phyloP scores from a whole-genome alignment of 2,888 invertebrate genomes.

The Mantis religiosa region DNA sequence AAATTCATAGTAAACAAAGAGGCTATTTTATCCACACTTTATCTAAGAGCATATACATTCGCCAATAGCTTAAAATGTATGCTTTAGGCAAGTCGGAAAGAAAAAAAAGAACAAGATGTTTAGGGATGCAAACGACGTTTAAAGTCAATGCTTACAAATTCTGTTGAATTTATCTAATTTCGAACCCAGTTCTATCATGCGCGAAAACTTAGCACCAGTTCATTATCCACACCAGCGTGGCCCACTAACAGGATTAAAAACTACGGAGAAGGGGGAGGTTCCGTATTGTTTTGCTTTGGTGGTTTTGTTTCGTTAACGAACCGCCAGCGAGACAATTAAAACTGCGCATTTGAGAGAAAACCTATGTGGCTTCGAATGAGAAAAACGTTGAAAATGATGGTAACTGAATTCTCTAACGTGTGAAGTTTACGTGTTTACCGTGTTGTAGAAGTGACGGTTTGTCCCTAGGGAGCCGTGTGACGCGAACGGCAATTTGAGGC shows the following conservation, averaged over 20 bases:
- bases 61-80: no score
- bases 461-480: neutral
- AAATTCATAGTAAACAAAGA: no score
- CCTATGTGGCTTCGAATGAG: neutral
- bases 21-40: no score
- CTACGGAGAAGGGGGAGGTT: neutral
- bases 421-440: neutral
- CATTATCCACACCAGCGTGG: neutral
- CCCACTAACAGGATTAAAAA: neutral
- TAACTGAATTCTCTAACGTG: neutral
- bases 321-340: neutral
- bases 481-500: neutral
- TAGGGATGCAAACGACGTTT: no score
- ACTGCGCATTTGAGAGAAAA: neutral
- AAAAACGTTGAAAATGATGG: neutral
- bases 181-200: neutral
- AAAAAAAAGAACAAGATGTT: no score
- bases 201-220: neutral
- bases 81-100: no score
- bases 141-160: no score
- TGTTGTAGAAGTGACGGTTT: neutral
- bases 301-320: neutral
- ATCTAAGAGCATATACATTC: no score
- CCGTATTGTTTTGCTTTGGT: neutral
- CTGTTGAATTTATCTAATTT: neutral